Evolutionary conservation across 2,113 vertebrate species (phyloP), one percentile per base, ranked within the genome.

Genomic region (Chrysemys picta): DNA sequence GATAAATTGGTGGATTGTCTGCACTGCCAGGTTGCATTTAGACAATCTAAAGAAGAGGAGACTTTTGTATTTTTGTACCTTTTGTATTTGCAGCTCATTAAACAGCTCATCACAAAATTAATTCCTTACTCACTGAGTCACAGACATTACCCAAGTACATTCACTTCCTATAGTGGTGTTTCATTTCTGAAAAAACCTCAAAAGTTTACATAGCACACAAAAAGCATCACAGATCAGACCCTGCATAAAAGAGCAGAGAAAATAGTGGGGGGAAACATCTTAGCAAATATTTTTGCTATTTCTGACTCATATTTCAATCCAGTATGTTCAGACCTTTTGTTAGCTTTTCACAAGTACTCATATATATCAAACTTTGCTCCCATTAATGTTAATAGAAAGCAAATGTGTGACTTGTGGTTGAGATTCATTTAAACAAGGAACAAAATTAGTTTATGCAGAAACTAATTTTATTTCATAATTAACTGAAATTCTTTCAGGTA

Each of bases 171-270:
- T 35, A 54, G 29, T 42, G 24, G 9, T 65, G 14, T 42, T 83
- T 72, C 3, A 89, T 79, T 91, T 24, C 76, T 84, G 57, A 89
- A 75, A 87, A 96, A 93, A 91, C 19, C n/a, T 47, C 81, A 75
- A 42, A 65, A 62, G n/a, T 79, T 53, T 45, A 80, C 8, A 22
- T 10, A 57, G 17, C 54, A 47, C 62, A 94, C 14, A 10, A 54
- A 57, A 52, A 25, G 78, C 27, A 89, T 85, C 81, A 42, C 42
- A 38, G 5, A 27, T 50, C 35, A 52, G 16, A n/a, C 27, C 84
- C 11, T 75, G 24, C 5, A 38, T 86, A 90, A 29, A 82, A 0
- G 0, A 79, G 49, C 31, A 78, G 72, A 76, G 35, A 83, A 54
- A 85, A 65, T 2, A 35, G 14, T 85, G 57, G 79, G 29, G 29